Evolutionary conservation across 2,113 vertebrate genomes (phyloP), one percentile per base, ranked within the genome.

Genomic region (Colius striatus): DNA sequence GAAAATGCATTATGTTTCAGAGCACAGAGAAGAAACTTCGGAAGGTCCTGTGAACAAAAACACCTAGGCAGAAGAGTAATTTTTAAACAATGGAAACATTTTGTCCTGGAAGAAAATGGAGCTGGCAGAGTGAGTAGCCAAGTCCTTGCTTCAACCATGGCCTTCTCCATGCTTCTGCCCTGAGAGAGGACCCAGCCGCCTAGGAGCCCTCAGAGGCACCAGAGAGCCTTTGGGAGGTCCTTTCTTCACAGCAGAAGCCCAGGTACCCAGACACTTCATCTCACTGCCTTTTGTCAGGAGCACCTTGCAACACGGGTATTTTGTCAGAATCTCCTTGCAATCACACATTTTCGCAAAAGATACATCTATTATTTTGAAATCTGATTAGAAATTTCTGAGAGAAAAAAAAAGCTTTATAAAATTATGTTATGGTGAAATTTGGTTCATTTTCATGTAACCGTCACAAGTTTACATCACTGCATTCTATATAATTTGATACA

Each of bases 181-280:
- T 73, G 36, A 70, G 15, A 63, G 16, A 80, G 22, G 22, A 78
- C 14, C 4, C 19, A 47, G 16, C 10, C 27, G 4, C 5, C 16
- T 13, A 62, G 51, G 6, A 84, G 8, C 12, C 8, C 7, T n/a
- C 34, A 53, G 61, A 51, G 38, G 27, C 27, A 85, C 7, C 0
- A 1, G 71, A 54, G 2, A 72, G 17, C 16, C 13, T 43, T 16
- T 41, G 18, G 26, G 25, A 81, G 13, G 11, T 74, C 11, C 25
- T 38, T 23, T 5, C 26, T 92, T 92, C 48, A 38, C 36, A 85
- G 10, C 4, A 23, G 18, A 58, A 58, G 11, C 30, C 8, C 27
- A 48, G 60, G 18, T 0, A 0, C 6, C 17, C 27, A 41, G 27
- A 26, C 30, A 53, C 26, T 47, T 63, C 16, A n/a, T 1, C 9